A percentile compares a stretch with the other conserved stretches of the same genome.
Evolutionary conservation across 30 jellyfish, hydroid and myxozoan species (phyloP).

Genomic region (Hydractinia symbiolongicarpus): DNA sequence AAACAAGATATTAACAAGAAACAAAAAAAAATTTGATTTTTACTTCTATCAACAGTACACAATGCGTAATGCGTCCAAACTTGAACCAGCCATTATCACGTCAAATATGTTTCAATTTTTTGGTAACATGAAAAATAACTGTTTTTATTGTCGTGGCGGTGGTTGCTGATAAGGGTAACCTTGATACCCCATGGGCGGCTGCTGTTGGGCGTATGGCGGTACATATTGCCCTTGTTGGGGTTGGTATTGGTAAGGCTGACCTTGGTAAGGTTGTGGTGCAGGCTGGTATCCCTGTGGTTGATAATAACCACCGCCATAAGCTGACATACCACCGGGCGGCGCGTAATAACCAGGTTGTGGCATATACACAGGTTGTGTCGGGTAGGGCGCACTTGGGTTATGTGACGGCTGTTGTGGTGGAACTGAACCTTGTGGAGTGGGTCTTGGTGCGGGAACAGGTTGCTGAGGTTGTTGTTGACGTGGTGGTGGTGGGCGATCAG

Average conservation of each 20-base stretch:
- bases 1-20: too few species aligned
- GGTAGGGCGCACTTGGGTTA: slow-evolving; percentile 53
- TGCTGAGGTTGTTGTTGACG: slow-evolving; percentile 37
- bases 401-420: slow-evolving; percentile 38
- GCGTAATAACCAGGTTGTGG: slow-evolving; percentile 94
- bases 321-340: slow-evolving; percentile 93
- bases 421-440: slow-evolving; percentile 14
- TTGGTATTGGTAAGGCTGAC: slow-evolving; percentile 11
- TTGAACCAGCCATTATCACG: too few species aligned
- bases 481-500: slow-evolving; percentile 40
- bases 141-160: slow-evolving; percentile 61
- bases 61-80: too few species aligned
- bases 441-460: slow-evolving; percentile 39
- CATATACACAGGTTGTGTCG: slow-evolving; percentile 67
- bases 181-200: slow-evolving; percentile 76
- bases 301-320: slow-evolving; percentile 23
- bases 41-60: too few species aligned
- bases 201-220: slow-evolving; percentile 56
- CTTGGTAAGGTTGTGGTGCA: slow-evolving; percentile 34
- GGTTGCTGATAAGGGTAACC: slow-evolving; percentile 78
- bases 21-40: too few species aligned
- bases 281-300: slow-evolving; percentile 25
- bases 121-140: too few species aligned
- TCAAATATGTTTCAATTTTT: too few species aligned
- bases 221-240: slow-evolving; percentile 22